phyloP scores from a whole-genome alignment of 2,888 invertebrate genomes.

The Kryphioiulus occultus region DNA sequence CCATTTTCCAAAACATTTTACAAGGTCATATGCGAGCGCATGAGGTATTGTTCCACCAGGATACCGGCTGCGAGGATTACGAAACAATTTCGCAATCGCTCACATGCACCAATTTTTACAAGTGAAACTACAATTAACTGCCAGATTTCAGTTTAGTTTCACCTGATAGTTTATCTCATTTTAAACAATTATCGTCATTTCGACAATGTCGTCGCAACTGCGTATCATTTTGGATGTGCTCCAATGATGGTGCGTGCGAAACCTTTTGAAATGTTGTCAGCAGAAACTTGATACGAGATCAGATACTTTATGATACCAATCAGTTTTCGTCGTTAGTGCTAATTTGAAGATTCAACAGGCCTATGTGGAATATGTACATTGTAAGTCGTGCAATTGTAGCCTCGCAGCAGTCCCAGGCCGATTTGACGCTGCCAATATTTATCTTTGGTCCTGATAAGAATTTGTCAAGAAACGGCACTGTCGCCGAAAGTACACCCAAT shows the following conservation, averaged over 20 bases:
- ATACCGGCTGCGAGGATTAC: not conserved
- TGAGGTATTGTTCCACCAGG: not conserved
- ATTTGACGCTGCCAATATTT: not conserved
- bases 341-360: not conserved
- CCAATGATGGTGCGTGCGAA: not conserved
- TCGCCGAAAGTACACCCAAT: not conserved
- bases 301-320: not conserved
- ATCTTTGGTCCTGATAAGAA: not conserved
- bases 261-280: slow-evolving; percentile 20
- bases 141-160: not conserved
- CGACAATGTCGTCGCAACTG: not conserved
- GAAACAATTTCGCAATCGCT: not conserved
- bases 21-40: not conserved
- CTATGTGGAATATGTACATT: not conserved
- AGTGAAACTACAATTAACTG: not conserved
- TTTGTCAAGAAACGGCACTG: not conserved
- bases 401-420: not conserved
- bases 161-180: not conserved
- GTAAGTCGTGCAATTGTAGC: not conserved
- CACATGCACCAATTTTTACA: not conserved
- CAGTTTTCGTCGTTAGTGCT: not conserved
- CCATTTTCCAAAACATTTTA: not conserved
- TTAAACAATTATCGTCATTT: not conserved
- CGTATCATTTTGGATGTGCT: not conserved
- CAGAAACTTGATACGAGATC: not conserved